Percentiles rank a stretch among this genome's conserved stretches.
Conservation (phyloP, 2,888 invertebrate species). For the Actias luna region DNA sequence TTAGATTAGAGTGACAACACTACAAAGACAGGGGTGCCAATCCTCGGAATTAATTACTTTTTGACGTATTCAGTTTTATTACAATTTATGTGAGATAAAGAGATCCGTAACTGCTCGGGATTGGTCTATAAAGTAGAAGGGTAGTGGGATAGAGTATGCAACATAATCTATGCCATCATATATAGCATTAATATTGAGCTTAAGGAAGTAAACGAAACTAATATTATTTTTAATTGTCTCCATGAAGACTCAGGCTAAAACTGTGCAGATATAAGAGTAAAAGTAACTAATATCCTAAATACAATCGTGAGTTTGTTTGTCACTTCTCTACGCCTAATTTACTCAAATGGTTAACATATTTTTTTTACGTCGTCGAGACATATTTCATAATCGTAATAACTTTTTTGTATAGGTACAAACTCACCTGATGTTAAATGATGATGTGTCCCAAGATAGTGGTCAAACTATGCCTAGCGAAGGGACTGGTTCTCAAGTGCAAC, state of each 20-base stretch:
- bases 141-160: background rate
- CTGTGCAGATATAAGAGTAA: too few species aligned
- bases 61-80: constrained; percentile 78
- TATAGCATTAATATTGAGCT: background rate
- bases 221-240: background rate
- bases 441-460: too few species aligned
- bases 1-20: constrained; percentile 39
- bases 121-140: constrained; percentile 17
- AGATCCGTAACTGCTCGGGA: constrained; percentile 16
- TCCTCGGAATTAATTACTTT: constrained; percentile 75
- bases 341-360: too few species aligned
- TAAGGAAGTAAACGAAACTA: background rate
- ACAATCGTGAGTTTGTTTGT: too few species aligned
- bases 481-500: too few species aligned
- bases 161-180: background rate
- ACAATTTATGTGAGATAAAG: constrained; percentile 59
- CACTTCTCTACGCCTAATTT: too few species aligned
- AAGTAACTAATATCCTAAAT: too few species aligned
- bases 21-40: constrained; percentile 58
- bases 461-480: too few species aligned
- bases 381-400: too few species aligned
- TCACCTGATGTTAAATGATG: too few species aligned
- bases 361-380: too few species aligned
- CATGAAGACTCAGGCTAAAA: background rate
- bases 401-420: too few species aligned